Conservation (phyloP, 2,113 vertebrate genomes). For the pig (Sus scrofa) region T2T-Sscrofa CM000825.6:82715001-82715500, state of each 20-base stretch:
- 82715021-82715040: not conserved
- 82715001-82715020: not conserved
- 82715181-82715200: not conserved
- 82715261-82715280: not conserved
- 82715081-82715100: not conserved
- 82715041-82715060: not conserved
- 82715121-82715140: not conserved
- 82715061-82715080: not conserved
- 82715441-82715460: not conserved
- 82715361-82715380: not conserved
- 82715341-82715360: not conserved
- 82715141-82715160: not conserved
- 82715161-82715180: not conserved
- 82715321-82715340: not conserved
- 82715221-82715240: not conserved
- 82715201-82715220: not conserved
- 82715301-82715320: not conserved
- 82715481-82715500: not conserved
- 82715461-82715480: not conserved
- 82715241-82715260: not conserved
- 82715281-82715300: not conserved
- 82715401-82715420: not conserved
- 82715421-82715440: not conserved
- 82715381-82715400: not conserved
- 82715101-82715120: not conserved